Percentiles rank a stretch among this genome's conserved stretches.
Evolutionary conservation across 2,888 invertebrate species (phyloP).

Genomic region (Mactromeris polynyma): DNA sequence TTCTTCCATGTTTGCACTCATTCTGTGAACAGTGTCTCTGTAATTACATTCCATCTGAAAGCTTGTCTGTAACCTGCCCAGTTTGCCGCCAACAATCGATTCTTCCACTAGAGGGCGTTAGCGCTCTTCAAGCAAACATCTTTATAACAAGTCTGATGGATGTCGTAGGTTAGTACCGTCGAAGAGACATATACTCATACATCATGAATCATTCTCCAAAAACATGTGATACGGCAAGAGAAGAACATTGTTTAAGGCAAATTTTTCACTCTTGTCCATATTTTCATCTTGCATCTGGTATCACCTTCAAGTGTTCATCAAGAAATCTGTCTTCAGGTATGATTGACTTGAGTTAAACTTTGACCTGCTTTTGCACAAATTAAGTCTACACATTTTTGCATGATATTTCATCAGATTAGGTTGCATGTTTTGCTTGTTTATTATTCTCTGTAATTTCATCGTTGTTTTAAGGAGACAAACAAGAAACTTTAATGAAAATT

Average conservation of each 20-base stretch:
- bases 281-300: conserved; percentile 6
- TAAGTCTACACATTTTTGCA: too few relatives aligned
- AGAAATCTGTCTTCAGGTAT: not conserved
- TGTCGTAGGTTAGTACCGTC: conserved; percentile 78
- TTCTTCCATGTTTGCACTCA: conserved; percentile 88
- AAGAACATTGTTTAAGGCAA: not conserved
- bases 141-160: conserved; percentile 88
- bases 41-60: conserved; percentile 88
- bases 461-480: too few relatives aligned
- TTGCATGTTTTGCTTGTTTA: too few relatives aligned
- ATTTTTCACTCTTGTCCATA: conserved; percentile 9
- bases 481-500: too few relatives aligned
- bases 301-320: conserved; percentile 14
- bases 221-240: not conserved
- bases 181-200: conserved; percentile 16
- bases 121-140: conserved; percentile 87
- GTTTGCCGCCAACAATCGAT: conserved; percentile 88
- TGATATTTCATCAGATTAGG: too few relatives aligned
- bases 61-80: conserved; percentile 88
- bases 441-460: too few relatives aligned
- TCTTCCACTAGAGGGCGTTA: conserved; percentile 88
- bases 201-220: conserved; percentile 9
- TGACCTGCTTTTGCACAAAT: not conserved
- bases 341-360: not conserved
- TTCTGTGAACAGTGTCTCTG: conserved; percentile 88